A percentile compares a stretch with the other conserved stretches of the same genome.
These are phyloP conservation scores for Bombus haemorrhoidalis DNA, from an alignment of 1,140 invertebrate genomes.

Conservation along the genomic window DNA sequence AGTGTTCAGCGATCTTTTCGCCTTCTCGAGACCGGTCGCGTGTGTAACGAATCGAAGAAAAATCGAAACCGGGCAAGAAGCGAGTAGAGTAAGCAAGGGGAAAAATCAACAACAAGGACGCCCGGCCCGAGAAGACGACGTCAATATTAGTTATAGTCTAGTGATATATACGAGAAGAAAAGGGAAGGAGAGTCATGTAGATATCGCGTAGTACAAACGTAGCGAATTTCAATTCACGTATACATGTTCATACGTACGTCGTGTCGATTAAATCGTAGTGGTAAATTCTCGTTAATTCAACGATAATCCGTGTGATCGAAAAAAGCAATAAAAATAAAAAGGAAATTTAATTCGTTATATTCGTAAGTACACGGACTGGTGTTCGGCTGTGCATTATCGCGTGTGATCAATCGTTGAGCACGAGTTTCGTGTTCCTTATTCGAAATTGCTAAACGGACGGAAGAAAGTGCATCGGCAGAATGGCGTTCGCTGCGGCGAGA, in stretches of 20 bases:
- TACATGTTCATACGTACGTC: slow-evolving; percentile 20
- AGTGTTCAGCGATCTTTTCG: slow-evolving; percentile 67
- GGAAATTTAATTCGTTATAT: background rate
- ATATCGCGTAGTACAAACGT: slow-evolving; percentile 35
- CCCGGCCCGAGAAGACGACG: background rate
- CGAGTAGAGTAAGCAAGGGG: background rate
- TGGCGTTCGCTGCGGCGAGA: slow-evolving; percentile 91
- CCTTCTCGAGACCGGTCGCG: background rate
- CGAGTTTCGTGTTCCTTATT: background rate
- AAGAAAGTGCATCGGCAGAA: slow-evolving; percentile 77
- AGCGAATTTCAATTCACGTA: slow-evolving; percentile 15
- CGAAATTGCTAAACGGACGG: background rate
- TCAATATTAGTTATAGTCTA: slow-evolving; percentile 46
- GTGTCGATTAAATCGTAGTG: slow-evolving; percentile 7
- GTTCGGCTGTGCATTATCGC: slow-evolving; percentile 23
- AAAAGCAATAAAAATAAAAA: background rate
- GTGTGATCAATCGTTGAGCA: background rate
- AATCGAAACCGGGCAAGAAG: background rate
- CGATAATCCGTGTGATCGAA: slow-evolving; percentile 25
- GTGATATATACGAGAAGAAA: slow-evolving; percentile 16
- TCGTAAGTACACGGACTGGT: slow-evolving; percentile 6
- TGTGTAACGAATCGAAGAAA: background rate
- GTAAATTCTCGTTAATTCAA: slow-evolving; percentile 26
- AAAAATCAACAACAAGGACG: slow-evolving; percentile 12
- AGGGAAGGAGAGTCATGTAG: background rate